A percentile compares a stretch with the other conserved stretches of the same genome.
Conservation (phyloP, 2,888 invertebrate species). For the Graphium colonna region DNA sequence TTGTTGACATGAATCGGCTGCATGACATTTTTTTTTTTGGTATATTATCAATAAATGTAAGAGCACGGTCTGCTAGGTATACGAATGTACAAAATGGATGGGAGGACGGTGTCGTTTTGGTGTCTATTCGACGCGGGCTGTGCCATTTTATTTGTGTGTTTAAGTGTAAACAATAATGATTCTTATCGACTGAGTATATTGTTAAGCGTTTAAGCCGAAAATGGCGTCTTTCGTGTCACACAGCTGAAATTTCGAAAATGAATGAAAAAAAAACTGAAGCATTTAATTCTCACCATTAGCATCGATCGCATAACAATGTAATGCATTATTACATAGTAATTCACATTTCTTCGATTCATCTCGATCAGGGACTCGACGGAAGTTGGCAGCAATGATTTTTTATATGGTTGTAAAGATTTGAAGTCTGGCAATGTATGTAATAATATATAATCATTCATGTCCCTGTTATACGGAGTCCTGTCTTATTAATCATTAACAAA, state of each 20-base stretch:
- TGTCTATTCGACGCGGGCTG: conserved; percentile 23
- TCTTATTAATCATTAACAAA: conserved; percentile 7
- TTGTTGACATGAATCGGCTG: not conserved
- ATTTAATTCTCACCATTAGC: conserved; percentile 54
- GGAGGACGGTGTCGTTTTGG: conserved; percentile 1
- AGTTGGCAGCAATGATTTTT: conserved; percentile 11
- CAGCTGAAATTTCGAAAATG: conserved; percentile 58
- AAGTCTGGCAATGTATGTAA: conserved; percentile 4
- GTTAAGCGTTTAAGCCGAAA: conserved; percentile 56
- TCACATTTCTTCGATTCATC: conserved; percentile 5
- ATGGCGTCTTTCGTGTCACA: conserved; percentile 41
- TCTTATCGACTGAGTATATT: conserved; percentile 70
- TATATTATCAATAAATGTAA: not conserved
- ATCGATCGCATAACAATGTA: conserved; percentile 21
- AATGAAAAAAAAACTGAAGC: conserved; percentile 51
- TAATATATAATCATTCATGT: conserved; percentile 7
- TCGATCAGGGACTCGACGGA: conserved; percentile 17
- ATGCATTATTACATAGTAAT: conserved; percentile 2
- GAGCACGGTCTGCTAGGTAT: conserved; percentile 20
- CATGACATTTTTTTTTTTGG: not conserved
- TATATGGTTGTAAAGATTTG: conserved; percentile 23
- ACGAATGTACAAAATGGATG: conserved; percentile 18
- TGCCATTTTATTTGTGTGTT: conserved; percentile 39
- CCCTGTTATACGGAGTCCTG: conserved; percentile 11
- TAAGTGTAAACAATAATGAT: conserved; percentile 59